Percentiles rank a stretch among this genome's conserved stretches.
phyloP scores from a whole-genome alignment of 92 coral and sea anemone genomes.

The Parazoanthus atlanticus region DNA sequence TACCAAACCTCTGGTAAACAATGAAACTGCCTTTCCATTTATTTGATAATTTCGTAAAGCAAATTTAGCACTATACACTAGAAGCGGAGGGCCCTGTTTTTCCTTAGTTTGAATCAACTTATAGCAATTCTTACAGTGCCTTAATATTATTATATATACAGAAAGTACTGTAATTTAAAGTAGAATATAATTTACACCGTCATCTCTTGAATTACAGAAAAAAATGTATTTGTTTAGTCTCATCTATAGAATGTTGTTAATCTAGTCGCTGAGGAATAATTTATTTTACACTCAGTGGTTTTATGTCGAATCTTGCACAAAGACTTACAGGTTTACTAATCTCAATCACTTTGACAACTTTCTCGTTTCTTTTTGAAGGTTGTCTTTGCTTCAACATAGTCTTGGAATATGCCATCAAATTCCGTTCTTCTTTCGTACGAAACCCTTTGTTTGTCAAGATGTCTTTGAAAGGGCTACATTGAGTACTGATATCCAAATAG shows the following conservation, averaged over 20 bases:
- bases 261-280: background rate
- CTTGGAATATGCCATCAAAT: constrained; percentile 33
- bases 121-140: too few relatives aligned
- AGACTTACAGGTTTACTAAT: constrained; percentile 18
- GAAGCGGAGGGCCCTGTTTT: background rate
- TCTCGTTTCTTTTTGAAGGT: background rate
- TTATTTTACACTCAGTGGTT: constrained; percentile 10
- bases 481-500: background rate
- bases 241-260: background rate
- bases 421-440: constrained; percentile 37
- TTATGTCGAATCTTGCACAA: constrained; percentile 1
- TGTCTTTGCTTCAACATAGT: background rate
- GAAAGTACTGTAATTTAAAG: background rate
- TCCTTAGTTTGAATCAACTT: background rate
- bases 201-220: background rate
- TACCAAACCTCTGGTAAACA: background rate
- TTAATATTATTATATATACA: too few relatives aligned
- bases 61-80: too few relatives aligned
- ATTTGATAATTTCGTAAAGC: background rate
- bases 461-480: background rate
- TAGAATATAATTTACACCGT: background rate
- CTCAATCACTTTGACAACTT: background rate
- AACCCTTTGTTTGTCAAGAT: constrained; percentile 19
- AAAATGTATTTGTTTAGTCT: too few relatives aligned
- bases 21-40: background rate